phyloP scores from a whole-genome alignment of 2,113 vertebrate species.

The Halichoeres trimaculatus region DNA sequence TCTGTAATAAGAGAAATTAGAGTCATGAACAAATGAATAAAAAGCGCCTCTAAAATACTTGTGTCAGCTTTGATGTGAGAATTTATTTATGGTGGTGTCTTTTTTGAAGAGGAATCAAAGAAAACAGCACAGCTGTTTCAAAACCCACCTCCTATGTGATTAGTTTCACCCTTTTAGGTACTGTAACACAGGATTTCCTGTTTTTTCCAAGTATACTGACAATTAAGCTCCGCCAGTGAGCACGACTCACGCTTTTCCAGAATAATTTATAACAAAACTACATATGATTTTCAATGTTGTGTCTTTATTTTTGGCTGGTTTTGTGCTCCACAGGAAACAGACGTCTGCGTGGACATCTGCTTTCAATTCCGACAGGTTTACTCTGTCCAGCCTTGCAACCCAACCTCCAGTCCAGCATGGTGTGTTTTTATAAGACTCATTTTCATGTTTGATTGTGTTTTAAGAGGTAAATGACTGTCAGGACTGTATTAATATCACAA shows the following conservation, averaged over 20 bases:
- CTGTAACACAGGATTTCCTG: background rate
- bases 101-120: background rate
- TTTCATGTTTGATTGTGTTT: conserved; percentile 64
- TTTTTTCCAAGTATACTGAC: background rate
- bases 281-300: conserved; percentile 16
- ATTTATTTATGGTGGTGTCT: background rate
- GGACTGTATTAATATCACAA: conserved; percentile 9
- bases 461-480: conserved; percentile 25
- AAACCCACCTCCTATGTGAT: background rate
- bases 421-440: conserved; percentile 51
- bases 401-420: conserved; percentile 31
- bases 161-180: background rate
- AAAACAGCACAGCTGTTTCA: background rate
- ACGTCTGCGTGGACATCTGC: conserved; percentile 71
- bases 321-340: conserved; percentile 60
- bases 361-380: conserved; percentile 70
- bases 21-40: background rate
- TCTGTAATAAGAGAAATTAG: background rate
- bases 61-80: background rate
- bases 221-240: background rate
- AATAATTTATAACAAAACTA: conserved; percentile 10
- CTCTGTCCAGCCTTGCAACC: conserved; percentile 55
- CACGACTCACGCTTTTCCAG: background rate
- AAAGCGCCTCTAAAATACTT: background rate
- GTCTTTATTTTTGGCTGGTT: conserved; percentile 40